Percentiles rank a stretch among this genome's conserved stretches.
These are phyloP conservation scores for Watersipora subatra DNA, from an alignment of 1,140 invertebrate species.

Conservation along the genomic window DNA sequence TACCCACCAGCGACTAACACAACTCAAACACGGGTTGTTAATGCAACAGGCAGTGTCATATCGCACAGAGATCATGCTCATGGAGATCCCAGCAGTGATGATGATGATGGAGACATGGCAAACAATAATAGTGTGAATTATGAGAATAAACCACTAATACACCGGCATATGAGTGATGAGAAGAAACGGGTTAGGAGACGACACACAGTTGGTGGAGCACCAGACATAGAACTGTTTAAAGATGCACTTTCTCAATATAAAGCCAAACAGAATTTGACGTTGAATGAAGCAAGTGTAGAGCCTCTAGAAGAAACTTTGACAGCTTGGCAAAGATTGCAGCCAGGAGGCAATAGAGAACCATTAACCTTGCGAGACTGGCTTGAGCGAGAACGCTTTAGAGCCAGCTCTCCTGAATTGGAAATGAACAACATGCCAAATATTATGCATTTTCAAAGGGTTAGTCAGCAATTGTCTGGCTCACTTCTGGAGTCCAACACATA, in stretches of 20 bases:
- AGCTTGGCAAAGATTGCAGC: constrained; percentile 40
- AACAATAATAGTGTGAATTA: not conserved
- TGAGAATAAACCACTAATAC: not conserved
- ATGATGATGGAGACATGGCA: not conserved
- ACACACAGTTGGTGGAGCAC: constrained; percentile 80
- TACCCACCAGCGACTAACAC: not conserved
- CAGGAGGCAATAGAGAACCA: constrained; percentile 11
- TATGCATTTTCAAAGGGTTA: not conserved
- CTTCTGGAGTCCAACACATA: not conserved
- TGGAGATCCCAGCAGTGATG: constrained; percentile 46
- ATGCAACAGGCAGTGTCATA: not conserved
- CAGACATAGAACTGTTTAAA: constrained; percentile 59
- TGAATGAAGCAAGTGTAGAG: not conserved
- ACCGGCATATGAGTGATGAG: constrained; percentile 1
- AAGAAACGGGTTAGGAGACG: constrained; percentile 42
- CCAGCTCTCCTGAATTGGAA: not conserved
- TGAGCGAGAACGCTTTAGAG: not conserved
- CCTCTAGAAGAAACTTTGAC: constrained; percentile 17
- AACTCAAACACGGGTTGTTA: not conserved
- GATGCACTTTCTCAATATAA: constrained; percentile 41
- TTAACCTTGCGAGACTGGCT: not conserved
- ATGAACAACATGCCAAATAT: not conserved
- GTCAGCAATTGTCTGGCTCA: not conserved
- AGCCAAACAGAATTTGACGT: too few relatives aligned
- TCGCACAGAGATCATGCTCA: not conserved